Evolutionary conservation across 1,140 invertebrate genomes (phyloP).

Genomic region (Drepana arcuata): DNA sequence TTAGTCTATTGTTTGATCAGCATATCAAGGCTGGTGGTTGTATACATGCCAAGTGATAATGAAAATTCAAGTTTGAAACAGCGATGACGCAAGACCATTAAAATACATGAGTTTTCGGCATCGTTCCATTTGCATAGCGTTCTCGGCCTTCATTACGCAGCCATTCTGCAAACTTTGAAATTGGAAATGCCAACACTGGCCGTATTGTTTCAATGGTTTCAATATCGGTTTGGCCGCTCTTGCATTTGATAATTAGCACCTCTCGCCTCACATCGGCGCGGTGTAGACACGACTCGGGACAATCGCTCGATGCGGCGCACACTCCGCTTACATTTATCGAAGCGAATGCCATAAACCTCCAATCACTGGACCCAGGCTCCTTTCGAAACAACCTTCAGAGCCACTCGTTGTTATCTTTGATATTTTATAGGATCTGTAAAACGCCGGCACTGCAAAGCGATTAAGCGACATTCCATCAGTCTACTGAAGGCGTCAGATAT

Average conservation of each 20-base stretch:
- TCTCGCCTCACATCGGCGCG: slow-evolving; percentile 29
- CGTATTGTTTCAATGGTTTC: slow-evolving; percentile 69
- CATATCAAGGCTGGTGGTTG: slow-evolving; percentile 67
- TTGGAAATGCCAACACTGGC: slow-evolving; percentile 62
- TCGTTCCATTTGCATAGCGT: slow-evolving; percentile 63
- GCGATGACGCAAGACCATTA: slow-evolving; percentile 69
- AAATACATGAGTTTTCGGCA: slow-evolving; percentile 69
- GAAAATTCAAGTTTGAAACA: slow-evolving; percentile 70
- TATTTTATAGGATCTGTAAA: slow-evolving; percentile 70
- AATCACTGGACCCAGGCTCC: slow-evolving; percentile 36
- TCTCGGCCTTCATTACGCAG: slow-evolving; percentile 66
- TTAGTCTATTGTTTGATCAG: slow-evolving; percentile 67
- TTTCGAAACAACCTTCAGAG: slow-evolving; percentile 38
- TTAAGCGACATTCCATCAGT: slow-evolving; percentile 53
- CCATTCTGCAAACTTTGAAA: slow-evolving; percentile 68
- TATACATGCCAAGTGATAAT: slow-evolving; percentile 68
- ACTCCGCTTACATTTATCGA: slow-evolving; percentile 49
- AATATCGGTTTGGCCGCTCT: slow-evolving; percentile 60
- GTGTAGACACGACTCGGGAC: slow-evolving; percentile 20
- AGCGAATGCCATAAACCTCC: slow-evolving; percentile 53
- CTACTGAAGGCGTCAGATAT: neutral
- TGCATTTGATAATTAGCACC: slow-evolving; percentile 70
- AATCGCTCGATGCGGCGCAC: slow-evolving; percentile 35
- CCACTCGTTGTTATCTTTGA: slow-evolving; percentile 65
- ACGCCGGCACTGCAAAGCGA: slow-evolving; percentile 60